Evolutionary conservation across 2,888 invertebrate genomes (phyloP).

Genomic region (Acleris literana): DNA sequence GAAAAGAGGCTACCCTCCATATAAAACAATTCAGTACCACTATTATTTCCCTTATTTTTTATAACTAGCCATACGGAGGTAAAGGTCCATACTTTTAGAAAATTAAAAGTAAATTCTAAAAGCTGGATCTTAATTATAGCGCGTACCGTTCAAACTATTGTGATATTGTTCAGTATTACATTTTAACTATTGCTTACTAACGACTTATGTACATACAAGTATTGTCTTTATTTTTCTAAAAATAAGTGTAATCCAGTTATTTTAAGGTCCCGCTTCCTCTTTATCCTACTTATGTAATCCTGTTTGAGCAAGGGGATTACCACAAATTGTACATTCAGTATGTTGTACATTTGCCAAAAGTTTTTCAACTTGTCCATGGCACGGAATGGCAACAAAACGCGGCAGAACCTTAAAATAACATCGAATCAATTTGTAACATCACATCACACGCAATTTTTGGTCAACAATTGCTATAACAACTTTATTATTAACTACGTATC

Average conservation of each 20-base stretch:
- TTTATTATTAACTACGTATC: constrained; percentile 22
- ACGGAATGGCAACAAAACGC: constrained; percentile 4
- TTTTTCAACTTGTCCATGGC: constrained; percentile 20
- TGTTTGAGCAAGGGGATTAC: background rate
- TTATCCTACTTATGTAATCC: background rate
- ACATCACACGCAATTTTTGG: constrained; percentile 28
- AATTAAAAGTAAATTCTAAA: constrained; percentile 16
- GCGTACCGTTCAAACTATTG: constrained; percentile 11
- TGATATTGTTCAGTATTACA: constrained; percentile 2
- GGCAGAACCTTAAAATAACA: constrained; percentile 13
- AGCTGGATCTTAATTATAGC: constrained; percentile 26
- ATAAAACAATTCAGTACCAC: constrained; percentile 7
- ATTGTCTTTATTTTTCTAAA: constrained; percentile 14
- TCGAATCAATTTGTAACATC: constrained; percentile 19
- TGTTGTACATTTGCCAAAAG: constrained; percentile 11
- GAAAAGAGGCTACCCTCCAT: constrained; percentile 4
- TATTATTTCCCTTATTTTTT: constrained; percentile 10
- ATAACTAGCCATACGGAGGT: constrained; percentile 5
- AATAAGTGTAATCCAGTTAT: constrained; percentile 8
- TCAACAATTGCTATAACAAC: constrained; percentile 32
- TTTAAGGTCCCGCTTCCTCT: constrained; percentile 10
- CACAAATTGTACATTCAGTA: background rate
- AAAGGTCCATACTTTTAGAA: constrained; percentile 28
- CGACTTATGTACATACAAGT: constrained; percentile 20
- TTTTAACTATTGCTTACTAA: constrained; percentile 5